phyloP scores from a whole-genome alignment of 2,113 vertebrate genomes.

The Pelusios castaneus region DNA sequence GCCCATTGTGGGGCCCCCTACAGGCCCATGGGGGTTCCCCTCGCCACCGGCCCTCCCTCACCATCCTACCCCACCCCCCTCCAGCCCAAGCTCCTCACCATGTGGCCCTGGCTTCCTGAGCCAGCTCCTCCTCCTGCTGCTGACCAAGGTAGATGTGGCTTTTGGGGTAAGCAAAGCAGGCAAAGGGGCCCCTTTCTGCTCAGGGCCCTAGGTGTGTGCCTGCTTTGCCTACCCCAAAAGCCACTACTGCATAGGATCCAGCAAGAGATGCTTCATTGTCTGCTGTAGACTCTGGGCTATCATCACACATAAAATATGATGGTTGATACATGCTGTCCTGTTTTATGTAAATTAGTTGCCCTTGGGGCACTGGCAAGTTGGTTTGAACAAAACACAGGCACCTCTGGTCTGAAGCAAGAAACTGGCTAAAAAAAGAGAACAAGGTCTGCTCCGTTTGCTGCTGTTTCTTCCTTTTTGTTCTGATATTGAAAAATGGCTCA shows the following conservation, averaged over 20 bases:
- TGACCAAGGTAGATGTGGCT: too few species aligned
- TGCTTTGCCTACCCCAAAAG: too few species aligned
- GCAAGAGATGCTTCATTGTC: not conserved
- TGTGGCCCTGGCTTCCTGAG: too few species aligned
- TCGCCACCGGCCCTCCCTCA: too few species aligned
- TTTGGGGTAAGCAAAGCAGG: too few species aligned
- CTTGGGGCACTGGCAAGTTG: constrained; percentile 41
- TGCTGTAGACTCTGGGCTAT: not conserved
- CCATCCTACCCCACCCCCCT: too few species aligned
- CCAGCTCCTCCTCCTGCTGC: too few species aligned
- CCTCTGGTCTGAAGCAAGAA: not conserved
- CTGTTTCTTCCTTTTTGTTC: constrained; percentile 39
- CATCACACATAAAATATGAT: not conserved
- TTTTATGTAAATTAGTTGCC: not conserved
- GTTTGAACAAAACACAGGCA: constrained; percentile 13
- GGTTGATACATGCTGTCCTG: fast-evolving
- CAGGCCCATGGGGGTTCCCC: too few species aligned
- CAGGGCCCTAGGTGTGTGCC: too few species aligned
- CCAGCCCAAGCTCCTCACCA: too few species aligned
- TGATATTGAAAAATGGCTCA: constrained; percentile 53
- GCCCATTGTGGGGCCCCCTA: too few species aligned
- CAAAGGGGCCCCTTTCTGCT: too few species aligned
- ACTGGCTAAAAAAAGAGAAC: not conserved
- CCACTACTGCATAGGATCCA: not conserved
- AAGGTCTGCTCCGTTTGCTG: constrained; percentile 14